phyloP scores from a whole-genome alignment of 2,113 vertebrate genomes.

The Dicentrarchus labrax region DNA sequence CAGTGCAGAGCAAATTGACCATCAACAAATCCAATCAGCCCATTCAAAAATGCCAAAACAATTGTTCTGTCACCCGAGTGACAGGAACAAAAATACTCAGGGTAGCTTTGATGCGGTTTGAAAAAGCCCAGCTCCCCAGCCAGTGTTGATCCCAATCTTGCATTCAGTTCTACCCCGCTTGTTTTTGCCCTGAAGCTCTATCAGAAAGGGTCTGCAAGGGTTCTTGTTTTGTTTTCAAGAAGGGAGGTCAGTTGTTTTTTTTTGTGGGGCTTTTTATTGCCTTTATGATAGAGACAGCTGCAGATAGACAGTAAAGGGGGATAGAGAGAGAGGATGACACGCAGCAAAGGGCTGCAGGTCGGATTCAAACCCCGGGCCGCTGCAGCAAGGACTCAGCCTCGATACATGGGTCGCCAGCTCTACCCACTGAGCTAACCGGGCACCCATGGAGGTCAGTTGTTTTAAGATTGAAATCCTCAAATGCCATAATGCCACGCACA shows the following conservation, averaged over 20 bases:
- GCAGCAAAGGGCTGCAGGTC: no score
- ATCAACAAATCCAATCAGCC: not conserved
- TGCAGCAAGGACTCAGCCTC: no score
- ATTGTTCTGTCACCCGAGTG: not conserved
- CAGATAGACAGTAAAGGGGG: no score
- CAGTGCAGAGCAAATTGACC: not conserved
- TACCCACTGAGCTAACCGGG: no score
- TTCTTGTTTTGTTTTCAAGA: not conserved
- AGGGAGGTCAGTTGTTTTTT: conserved; percentile 4
- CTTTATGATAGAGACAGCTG: no score
- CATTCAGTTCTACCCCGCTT: conserved; percentile 15
- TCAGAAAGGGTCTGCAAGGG: not conserved
- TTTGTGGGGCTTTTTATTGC: no score
- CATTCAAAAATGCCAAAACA: not conserved
- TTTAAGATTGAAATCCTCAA: not conserved
- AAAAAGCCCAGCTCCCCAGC: not conserved
- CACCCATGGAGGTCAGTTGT: conserved; percentile 4
- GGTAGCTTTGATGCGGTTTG: conserved; percentile 1
- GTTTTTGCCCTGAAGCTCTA: conserved; percentile 5
- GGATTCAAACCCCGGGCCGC: no score
- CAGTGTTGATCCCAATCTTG: not conserved
- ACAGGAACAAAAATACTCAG: not conserved
- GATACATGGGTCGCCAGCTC: no score
- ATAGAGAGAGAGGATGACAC: no score
- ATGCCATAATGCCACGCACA: not conserved